phyloP scores from a whole-genome alignment of 2,113 vertebrate genomes.

The Cottus gobio region DNA sequence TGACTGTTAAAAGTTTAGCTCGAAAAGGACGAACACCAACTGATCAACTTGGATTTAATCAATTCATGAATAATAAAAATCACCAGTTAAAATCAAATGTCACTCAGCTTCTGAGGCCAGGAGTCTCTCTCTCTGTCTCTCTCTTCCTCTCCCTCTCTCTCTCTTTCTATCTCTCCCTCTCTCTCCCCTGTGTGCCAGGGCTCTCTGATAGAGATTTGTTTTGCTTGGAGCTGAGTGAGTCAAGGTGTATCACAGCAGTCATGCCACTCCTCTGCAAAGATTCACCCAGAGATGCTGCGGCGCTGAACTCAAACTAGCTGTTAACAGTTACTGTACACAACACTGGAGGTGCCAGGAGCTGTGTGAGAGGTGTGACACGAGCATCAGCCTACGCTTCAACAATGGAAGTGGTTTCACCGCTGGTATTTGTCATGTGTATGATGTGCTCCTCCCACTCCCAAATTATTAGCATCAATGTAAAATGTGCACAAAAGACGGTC shows the following conservation, averaged over 20 bases:
- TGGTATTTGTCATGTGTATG: conserved; percentile 22
- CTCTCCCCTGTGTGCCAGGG: conserved; percentile 17
- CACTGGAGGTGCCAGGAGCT: conserved; percentile 38
- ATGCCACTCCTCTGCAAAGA: conserved; percentile 37
- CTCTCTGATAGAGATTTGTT: conserved; percentile 55
- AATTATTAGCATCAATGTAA: neutral
- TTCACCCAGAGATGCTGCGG: conserved; percentile 46
- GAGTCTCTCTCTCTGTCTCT: conserved; percentile 3
- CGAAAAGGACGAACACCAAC: conserved; percentile 17
- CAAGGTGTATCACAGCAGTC: conserved; percentile 43
- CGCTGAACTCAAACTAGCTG: conserved; percentile 43
- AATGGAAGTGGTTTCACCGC: conserved; percentile 35
- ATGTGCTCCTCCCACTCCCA: conserved; percentile 16
- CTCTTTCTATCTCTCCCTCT: too few species aligned
- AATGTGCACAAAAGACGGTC: neutral
- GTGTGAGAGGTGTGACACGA: conserved; percentile 66
- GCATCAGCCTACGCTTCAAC: conserved; percentile 50
- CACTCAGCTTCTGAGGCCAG: neutral
- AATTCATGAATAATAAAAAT: conserved; percentile 25
- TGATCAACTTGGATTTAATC: conserved; percentile 21
- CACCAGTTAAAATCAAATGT: neutral
- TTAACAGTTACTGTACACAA: conserved; percentile 19
- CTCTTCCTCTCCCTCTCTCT: too few species aligned
- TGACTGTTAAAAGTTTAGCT: conserved; percentile 20
- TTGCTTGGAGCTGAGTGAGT: conserved; percentile 55